Evolutionary conservation across 2,113 vertebrate genomes (phyloP), one percentile per base, ranked within the genome.

Genomic region (Budorcas taxicolor): DNA sequence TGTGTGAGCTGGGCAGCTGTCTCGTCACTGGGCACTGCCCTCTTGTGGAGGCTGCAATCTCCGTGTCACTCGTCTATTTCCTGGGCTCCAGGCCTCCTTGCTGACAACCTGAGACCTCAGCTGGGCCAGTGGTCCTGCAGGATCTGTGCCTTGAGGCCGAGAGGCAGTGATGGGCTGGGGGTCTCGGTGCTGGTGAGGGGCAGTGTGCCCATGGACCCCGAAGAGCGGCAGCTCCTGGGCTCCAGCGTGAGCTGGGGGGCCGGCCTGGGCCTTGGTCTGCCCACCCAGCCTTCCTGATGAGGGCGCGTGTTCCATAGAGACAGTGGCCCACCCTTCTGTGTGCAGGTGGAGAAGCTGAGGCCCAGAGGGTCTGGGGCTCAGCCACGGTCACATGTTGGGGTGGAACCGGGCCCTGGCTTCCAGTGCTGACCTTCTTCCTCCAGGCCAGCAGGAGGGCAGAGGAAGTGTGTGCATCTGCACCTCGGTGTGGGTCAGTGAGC

Each of bases 221-320:
- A 10, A 23, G 45, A 16, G 50, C 11, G 33, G n/a, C 3, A 6
- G 40, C 43, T 29, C 14, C 2, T 21, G 29, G 76, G 71, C 67
- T 43, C 2, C 2, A 16, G 71, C 0, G 0, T 7, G 52, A 53
- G 80, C 93, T 2, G 12, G 27, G 17, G 36, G 67, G n/a, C 67
- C 4, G 31, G 40, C 21, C 2, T 23, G 33, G 31, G 14, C 95
- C 0, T 0, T 25, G 52, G 25, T 23, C 19, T 31, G 62, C 55
- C 25, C 31, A 2, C 31, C 12, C 8, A 81, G 31, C 19, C 25
- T 31, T 58, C n/a, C n/a, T 8, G 21, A 1, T 3, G 0, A 1
- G n/a, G 33, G 45, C 0, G 1, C 14, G 0, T 6, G 43, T 33
- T 57, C 14, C 23, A 0, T 1, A 0, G 6, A 16, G 36, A 15